phyloP scores from a whole-genome alignment of 2,113 vertebrate genomes.

The Corythornis cristatus region DNA sequence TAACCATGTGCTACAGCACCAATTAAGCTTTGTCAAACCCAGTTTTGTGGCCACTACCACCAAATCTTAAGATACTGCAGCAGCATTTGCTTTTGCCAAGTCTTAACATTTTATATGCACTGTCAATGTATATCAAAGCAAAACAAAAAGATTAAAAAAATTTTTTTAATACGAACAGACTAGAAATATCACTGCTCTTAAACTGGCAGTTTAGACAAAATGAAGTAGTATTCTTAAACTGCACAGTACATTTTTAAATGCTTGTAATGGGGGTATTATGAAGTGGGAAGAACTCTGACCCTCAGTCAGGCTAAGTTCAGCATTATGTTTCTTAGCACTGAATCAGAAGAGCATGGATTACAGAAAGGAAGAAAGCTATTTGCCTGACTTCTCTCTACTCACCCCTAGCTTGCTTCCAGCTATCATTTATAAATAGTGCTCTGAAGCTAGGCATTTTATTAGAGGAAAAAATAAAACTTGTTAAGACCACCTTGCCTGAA shows the following conservation, averaged over 20 bases:
- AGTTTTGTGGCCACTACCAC: not conserved
- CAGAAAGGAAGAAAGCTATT: conserved; percentile 63
- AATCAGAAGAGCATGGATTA: conserved; percentile 48
- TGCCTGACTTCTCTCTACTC: conserved; percentile 60
- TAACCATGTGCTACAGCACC: not conserved
- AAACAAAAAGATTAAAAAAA: not conserved
- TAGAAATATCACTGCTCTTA: not conserved
- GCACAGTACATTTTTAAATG: not conserved
- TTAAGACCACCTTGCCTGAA: conserved; percentile 76
- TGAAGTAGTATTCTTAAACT: not conserved
- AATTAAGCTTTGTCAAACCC: not conserved
- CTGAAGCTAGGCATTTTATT: conserved; percentile 63
- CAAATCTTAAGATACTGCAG: not conserved
- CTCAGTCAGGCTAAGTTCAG: conserved; percentile 48
- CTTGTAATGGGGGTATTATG: not conserved
- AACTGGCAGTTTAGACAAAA: not conserved
- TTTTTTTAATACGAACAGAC: not conserved
- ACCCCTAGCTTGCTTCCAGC: conserved; percentile 63
- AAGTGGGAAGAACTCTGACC: conserved; percentile 54
- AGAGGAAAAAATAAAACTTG: conserved; percentile 57
- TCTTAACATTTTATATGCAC: not conserved
- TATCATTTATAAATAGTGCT: conserved; percentile 69
- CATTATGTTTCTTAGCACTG: conserved; percentile 66
- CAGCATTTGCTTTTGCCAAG: not conserved
- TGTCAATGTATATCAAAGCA: not conserved